These are phyloP conservation scores for Drosophila formosana DNA, from an alignment of 2,888 invertebrate genomes.

Conservation along the genomic window DNA sequence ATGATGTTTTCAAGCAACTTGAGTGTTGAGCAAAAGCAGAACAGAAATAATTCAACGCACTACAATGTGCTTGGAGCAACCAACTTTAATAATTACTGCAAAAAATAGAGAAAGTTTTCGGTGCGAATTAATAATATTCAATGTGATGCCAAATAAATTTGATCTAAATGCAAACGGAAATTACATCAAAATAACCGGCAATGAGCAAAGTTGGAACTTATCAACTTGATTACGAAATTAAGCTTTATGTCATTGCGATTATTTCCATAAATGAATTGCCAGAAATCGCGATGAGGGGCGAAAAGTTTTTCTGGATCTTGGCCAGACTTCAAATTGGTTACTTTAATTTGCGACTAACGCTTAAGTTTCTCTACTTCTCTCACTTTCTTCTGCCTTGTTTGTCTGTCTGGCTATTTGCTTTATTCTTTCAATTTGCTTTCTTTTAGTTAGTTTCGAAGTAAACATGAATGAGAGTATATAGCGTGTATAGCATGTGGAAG, in stretches of 20 bases:
- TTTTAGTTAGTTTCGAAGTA: conserved; percentile 58
- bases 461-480: conserved; percentile 37
- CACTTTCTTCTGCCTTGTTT: not conserved
- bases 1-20: too few relatives aligned
- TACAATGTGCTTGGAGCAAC: not conserved
- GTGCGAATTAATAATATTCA: not conserved
- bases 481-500: conserved; percentile 24
- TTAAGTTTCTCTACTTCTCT: conserved; percentile 3
- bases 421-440: conserved; percentile 58
- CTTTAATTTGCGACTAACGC: conserved; percentile 33
- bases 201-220: conserved; percentile 1
- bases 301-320: conserved; percentile 12
- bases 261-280: conserved; percentile 37
- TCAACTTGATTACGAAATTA: conserved; percentile 21
- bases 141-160: not conserved
- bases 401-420: conserved; percentile 39
- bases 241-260: conserved; percentile 26
- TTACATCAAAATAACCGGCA: not conserved
- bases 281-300: conserved; percentile 47
- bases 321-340: conserved; percentile 16
- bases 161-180: not conserved
- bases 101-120: not conserved
- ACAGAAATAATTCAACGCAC: not conserved
- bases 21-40: not conserved
- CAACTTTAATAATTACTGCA: conserved; percentile 1